Evolutionary conservation across 2,797 vertebrate genomes (phyloP), one percentile per base, ranked within the genome.

Genomic region (Gallinago nigripennis): DNA sequence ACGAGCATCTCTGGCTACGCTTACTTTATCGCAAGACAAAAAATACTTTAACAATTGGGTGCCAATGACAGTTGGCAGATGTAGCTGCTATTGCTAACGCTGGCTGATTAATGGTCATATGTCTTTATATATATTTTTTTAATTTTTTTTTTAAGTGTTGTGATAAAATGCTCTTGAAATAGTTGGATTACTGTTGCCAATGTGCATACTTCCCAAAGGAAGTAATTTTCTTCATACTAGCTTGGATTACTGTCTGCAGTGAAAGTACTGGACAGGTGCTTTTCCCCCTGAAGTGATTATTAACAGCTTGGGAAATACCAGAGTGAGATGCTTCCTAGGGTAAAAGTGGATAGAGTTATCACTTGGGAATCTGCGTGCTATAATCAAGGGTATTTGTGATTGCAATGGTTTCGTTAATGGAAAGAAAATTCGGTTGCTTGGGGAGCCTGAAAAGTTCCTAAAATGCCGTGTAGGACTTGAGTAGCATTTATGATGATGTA

Each of bases 291-390:
- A 35, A 51, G 57, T 56, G 21, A 17, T 60, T 17, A 9, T 7
- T 57, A 64, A 25, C 24, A 64, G 8, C 43, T 83, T 28, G 23
- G 23, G 56, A 58, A 82, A 37, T 35, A 30, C 10, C 9, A 23
- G 28, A 63, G 19, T 25, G 28, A 46, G 56, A 25, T 3, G 16
- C 7, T 58, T 75, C n/a, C 17, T 31, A 31, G 33, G 12, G 15
- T 27, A 57, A 43, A 83, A 37, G 14, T 16, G 6, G 19, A 13
- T 28, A 16, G 30, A 58, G 9, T 57, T 69, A 24, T 37, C 21
- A 11, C 1, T 1, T 45, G 25, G 16, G 6, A 45, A 41, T 28
- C 16, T 15, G 23, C 33, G 45, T 72, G 8, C 7, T 16, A 0
- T 48, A 25, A 46, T 17, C 2, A 3, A 30, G 9, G 27, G 7